phyloP scores from a whole-genome alignment of 1,140 invertebrate genomes.

The Drosophila murphyi region DNA sequence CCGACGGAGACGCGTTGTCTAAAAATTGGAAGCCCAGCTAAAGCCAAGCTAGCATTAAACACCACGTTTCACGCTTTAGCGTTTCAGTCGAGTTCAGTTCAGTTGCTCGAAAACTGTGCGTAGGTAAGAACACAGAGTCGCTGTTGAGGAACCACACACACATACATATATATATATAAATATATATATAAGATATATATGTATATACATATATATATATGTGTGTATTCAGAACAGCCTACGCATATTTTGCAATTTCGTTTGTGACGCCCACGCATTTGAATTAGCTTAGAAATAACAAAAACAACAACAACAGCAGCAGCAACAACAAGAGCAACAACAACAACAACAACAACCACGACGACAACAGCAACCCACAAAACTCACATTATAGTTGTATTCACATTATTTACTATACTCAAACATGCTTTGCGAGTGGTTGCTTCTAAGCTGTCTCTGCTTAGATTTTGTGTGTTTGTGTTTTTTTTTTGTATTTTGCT shows the following conservation, averaged over 20 bases:
- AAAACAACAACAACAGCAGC: conserved; percentile 44
- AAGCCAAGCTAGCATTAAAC: conserved; percentile 9
- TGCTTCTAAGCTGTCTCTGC: background rate
- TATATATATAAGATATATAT: background rate
- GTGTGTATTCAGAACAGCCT: conserved; percentile 45
- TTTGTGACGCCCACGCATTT: conserved; percentile 75
- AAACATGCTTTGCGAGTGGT: conserved; percentile 18
- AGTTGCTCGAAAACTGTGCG: conserved; percentile 58
- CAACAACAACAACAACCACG: background rate
- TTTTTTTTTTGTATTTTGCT: conserved; percentile 1
- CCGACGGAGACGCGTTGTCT: conserved; percentile 25
- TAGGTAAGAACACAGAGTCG: conserved; percentile 65
- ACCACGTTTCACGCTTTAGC: conserved; percentile 1
- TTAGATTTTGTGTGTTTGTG: background rate
- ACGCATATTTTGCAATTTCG: conserved; percentile 82
- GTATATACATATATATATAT: background rate
- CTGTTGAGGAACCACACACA: conserved; percentile 21
- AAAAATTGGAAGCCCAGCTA: conserved; percentile 19
- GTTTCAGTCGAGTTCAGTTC: conserved; percentile 17
- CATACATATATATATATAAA: background rate
- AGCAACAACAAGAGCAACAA: conserved; percentile 1
- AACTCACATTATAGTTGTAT: conserved; percentile 66
- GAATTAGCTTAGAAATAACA: conserved; percentile 76
- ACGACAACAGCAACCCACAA: conserved; percentile 24
- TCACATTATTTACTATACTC: conserved; percentile 28